phyloP scores from a whole-genome alignment of 2,888 invertebrate genomes.

The Ellobium chinense region DNA sequence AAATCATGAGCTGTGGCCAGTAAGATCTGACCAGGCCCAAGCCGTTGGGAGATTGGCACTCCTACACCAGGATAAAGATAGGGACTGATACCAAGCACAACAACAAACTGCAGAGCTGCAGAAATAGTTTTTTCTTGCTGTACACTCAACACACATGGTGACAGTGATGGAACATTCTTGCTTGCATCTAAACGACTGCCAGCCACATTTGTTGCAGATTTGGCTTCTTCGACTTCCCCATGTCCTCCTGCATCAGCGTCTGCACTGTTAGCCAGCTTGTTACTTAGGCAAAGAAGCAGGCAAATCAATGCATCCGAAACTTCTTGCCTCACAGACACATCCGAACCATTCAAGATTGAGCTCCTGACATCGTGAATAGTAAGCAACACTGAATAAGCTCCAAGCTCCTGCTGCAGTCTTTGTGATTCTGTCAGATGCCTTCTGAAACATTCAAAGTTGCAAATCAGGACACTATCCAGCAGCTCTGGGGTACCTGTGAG shows the following conservation, averaged over 20 bases:
- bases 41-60: constrained; percentile 75
- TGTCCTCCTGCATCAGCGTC: background rate
- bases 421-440: background rate
- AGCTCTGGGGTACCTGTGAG: constrained; percentile 5
- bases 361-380: background rate
- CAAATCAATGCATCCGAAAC: constrained; percentile 28
- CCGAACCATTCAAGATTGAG: background rate
- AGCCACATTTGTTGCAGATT: background rate
- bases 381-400: background rate
- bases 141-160: constrained; percentile 82
- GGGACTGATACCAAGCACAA: constrained; percentile 85
- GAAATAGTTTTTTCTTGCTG: constrained; percentile 84
- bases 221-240: no score
- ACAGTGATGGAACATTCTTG: constrained; percentile 19
- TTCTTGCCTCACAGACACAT: constrained; percentile 21
- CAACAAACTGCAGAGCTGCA: constrained; percentile 83
- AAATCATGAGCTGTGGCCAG: constrained; percentile 34
- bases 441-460: background rate
- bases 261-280: background rate
- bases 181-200: background rate
- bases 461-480: background rate
- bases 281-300: background rate
- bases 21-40: constrained; percentile 41
- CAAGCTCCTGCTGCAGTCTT: background rate
- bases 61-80: constrained; percentile 85